A percentile compares a stretch with the other conserved stretches of the same genome.
These are phyloP conservation scores for Lophotriccus pileatus DNA, from an alignment of 2,797 vertebrate species.

Conservation along the genomic window DNA sequence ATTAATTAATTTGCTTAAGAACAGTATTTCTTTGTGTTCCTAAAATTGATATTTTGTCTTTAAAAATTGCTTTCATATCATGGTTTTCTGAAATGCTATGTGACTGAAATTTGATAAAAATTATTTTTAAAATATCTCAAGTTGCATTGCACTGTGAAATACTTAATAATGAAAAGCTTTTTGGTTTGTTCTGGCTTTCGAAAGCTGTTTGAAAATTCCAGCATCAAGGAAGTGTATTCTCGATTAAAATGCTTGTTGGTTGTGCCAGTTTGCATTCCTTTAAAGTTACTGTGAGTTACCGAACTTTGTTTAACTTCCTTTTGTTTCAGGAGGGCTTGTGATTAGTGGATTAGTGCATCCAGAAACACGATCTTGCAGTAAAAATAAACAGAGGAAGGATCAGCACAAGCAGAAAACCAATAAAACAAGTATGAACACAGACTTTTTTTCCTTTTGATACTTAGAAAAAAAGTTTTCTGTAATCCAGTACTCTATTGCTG, in stretches of 20 bases:
- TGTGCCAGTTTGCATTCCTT: not conserved
- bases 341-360: slow-evolving; percentile 65
- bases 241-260: not conserved
- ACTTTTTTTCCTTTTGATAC: not conserved
- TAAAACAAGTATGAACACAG: slow-evolving; percentile 49
- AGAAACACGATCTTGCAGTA: not conserved
- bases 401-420: not conserved
- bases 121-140: not conserved
- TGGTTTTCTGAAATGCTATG: not conserved
- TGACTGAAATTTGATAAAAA: not conserved
- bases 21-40: not conserved
- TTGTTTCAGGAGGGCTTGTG: slow-evolving; percentile 68
- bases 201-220: not conserved
- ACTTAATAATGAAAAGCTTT: not conserved
- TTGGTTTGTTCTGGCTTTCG: not conserved
- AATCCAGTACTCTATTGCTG: not conserved
- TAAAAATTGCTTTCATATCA: not conserved
- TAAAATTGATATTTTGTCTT: not conserved
- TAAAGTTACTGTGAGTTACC: not conserved
- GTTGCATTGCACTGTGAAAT: not conserved
- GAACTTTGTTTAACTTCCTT: slow-evolving; percentile 1
- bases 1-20: not conserved
- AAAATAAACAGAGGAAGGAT: not conserved
- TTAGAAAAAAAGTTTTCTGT: not conserved
- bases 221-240: not conserved